phyloP scores from a whole-genome alignment of 2,888 invertebrate genomes.

The Coelogynopora nodosa region DNA sequence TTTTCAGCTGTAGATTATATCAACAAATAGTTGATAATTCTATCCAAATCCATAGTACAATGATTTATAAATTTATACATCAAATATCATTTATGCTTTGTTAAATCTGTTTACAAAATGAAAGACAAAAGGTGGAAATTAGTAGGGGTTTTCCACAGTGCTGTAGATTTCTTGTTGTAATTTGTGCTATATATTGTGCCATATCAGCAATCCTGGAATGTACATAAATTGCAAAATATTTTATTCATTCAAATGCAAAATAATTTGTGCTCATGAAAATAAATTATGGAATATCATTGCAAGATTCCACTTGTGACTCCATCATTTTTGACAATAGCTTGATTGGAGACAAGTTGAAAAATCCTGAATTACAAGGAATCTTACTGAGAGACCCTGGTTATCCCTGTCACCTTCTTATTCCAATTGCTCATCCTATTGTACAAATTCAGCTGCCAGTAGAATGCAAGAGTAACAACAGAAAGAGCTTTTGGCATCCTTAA shows the following conservation, averaged over 20 bases:
- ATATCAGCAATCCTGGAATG: neutral
- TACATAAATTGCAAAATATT: neutral
- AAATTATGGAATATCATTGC: neutral
- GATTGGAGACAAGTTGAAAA: neutral
- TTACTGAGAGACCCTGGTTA: conserved; percentile 13
- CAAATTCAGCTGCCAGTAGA: neutral
- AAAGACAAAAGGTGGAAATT: neutral
- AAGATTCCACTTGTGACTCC: neutral
- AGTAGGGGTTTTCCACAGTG: neutral
- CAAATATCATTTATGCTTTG: neutral
- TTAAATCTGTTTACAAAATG: neutral
- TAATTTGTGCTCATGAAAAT: neutral
- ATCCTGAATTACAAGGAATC: too few species aligned
- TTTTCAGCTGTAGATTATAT: neutral
- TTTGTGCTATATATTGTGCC: neutral
- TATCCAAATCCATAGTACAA: neutral
- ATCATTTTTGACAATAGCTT: neutral
- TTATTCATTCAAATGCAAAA: conserved; percentile 9
- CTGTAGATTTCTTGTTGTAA: neutral
- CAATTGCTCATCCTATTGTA: neutral
- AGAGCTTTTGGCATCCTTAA: neutral
- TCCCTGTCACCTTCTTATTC: neutral
- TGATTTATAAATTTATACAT: neutral
- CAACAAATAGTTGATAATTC: neutral
- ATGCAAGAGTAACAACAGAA: neutral